A percentile compares a stretch with the other conserved stretches of the same genome.
phyloP scores from a whole-genome alignment of 2,888 invertebrate species.

The Rhaphigaster nebulosa region DNA sequence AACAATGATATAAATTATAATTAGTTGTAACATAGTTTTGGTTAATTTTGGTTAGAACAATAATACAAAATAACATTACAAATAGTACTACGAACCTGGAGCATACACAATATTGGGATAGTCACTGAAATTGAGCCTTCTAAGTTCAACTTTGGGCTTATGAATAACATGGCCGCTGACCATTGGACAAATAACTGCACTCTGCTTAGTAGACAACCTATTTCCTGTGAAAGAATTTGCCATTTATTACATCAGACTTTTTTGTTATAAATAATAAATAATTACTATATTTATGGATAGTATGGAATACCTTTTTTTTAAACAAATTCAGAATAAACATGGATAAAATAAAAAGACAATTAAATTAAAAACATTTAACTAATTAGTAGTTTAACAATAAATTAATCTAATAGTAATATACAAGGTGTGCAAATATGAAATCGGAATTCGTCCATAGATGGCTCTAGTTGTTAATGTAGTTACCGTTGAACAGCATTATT shows the following conservation, averaged over 20 bases:
- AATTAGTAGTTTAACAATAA: too few species aligned
- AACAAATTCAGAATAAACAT: too few species aligned
- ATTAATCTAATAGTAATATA: too few species aligned
- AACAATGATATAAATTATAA: background rate
- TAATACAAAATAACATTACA: background rate
- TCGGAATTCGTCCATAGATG: too few species aligned
- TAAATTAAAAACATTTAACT: too few species aligned
- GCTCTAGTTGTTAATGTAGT: too few species aligned
- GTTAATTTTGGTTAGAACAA: background rate
- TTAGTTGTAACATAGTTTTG: background rate
- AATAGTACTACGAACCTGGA: background rate
- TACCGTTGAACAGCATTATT: too few species aligned
- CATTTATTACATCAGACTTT: background rate
- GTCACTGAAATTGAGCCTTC: slow-evolving; percentile 7
- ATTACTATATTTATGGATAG: background rate
- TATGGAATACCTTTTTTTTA: too few species aligned
- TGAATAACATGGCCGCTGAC: slow-evolving; percentile 23
- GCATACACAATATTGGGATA: slow-evolving; percentile 22
- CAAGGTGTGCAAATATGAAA: too few species aligned
- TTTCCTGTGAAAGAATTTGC: background rate
- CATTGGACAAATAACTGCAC: slow-evolving; percentile 30
- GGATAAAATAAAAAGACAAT: too few species aligned
- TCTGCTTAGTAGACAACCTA: background rate
- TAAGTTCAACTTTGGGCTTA: slow-evolving; percentile 38
- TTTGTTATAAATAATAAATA: background rate